Conservation (phyloP, 2,797 vertebrate genomes). For the Anolis apletophallus region DNA sequence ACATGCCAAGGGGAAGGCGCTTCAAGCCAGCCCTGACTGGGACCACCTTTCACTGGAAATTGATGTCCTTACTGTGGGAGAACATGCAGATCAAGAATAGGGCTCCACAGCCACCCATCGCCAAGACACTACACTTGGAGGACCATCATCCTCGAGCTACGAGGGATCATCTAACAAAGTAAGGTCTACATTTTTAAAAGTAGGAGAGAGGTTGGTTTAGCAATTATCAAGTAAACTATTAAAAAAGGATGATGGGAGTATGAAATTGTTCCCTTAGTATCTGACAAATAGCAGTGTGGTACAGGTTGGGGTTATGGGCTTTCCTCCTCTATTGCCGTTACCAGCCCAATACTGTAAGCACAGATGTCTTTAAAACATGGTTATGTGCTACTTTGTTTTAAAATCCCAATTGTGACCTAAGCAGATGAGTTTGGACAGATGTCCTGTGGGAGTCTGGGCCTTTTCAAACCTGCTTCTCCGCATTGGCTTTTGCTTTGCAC, state of each 20-base stretch:
- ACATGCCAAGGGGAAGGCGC: no score
- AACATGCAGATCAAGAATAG: no score
- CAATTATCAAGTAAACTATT: background rate
- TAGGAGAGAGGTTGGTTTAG: background rate
- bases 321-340: background rate
- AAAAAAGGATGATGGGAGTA: background rate
- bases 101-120: no score
- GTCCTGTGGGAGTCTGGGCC: background rate
- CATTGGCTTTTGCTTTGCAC: background rate
- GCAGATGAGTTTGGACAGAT: constrained; percentile 9
- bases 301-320: background rate
- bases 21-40: no score
- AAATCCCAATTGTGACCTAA: background rate
- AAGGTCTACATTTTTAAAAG: no score
- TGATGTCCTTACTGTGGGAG: no score
- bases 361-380: background rate
- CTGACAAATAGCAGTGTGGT: background rate
- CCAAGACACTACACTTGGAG: no score
- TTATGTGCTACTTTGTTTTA: background rate
- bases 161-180: no score
- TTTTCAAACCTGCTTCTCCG: constrained; percentile 33
- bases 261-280: background rate
- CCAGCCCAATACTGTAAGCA: background rate
- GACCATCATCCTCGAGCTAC: no score
- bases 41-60: no score